Conservation (phyloP, 2,797 vertebrate genomes). For the Rhodeus uyekii region DNA sequence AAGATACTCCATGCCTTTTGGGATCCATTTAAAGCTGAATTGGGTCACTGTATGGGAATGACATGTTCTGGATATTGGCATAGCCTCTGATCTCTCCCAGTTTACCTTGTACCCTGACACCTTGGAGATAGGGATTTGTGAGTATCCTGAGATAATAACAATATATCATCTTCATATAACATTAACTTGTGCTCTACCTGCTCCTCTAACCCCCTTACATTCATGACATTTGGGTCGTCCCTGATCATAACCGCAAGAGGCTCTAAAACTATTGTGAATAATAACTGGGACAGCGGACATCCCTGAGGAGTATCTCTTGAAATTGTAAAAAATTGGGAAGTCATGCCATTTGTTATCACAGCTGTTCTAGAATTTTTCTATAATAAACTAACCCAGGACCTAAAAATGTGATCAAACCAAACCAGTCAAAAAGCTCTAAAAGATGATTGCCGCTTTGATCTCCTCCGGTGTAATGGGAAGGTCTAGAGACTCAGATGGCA, state of each 20-base stretch:
- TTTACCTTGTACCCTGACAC: slow-evolving; percentile 30
- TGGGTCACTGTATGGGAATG: slow-evolving; percentile 10
- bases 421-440: too few species aligned
- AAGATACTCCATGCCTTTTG: slow-evolving; percentile 13
- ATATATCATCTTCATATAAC: slow-evolving; percentile 23
- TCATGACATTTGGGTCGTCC: background rate
- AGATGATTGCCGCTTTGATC: slow-evolving; percentile 14
- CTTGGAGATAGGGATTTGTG: background rate
- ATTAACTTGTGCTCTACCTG: slow-evolving; percentile 10
- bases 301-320: background rate
- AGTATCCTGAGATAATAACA: background rate
- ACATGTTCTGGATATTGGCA: slow-evolving; percentile 15
- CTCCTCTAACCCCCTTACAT: background rate
- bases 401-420: background rate
- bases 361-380: background rate
- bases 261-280: slow-evolving; percentile 27
- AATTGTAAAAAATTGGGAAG: background rate
- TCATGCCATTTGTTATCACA: slow-evolving; percentile 11
- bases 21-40: slow-evolving; percentile 4
- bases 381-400: background rate
- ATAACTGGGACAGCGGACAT: background rate
- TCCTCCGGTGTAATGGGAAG: background rate
- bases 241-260: slow-evolving; percentile 7
- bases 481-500: background rate
- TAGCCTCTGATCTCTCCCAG: background rate